Percentiles rank a stretch among this genome's conserved stretches.
Conservation (phyloP, 2,797 vertebrate genomes). For the Myiothlypis coronata region DNA sequence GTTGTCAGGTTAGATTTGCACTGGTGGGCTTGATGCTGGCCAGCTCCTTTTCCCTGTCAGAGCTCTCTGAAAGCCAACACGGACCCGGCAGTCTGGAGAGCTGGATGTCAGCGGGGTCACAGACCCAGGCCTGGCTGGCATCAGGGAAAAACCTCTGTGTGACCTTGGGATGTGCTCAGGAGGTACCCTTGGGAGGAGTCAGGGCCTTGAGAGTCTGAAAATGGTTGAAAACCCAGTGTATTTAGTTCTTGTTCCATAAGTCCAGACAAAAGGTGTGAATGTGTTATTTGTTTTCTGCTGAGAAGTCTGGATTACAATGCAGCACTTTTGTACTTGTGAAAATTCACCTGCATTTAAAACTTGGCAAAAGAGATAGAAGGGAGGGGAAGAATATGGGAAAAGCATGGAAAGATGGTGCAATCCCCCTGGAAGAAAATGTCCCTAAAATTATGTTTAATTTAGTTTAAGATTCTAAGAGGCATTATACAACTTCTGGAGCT, state of each 20-base stretch:
- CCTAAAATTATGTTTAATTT: constrained; percentile 41
- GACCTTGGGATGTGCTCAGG: neutral
- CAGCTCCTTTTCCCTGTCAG: neutral
- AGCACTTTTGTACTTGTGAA: neutral
- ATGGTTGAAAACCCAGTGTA: neutral
- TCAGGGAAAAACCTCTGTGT: neutral
- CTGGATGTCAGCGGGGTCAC: neutral
- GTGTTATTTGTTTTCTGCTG: neutral
- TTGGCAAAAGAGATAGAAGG: neutral
- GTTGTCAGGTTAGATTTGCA: neutral
- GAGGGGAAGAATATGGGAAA: neutral
- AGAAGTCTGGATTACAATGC: neutral
- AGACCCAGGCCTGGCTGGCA: neutral
- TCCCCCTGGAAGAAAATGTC: neutral
- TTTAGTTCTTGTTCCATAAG: neutral
- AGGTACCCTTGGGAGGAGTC: neutral
- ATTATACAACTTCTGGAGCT: neutral
- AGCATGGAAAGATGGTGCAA: neutral
- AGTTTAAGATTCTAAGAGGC: neutral
- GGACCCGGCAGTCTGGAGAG: neutral
- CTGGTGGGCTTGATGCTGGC: neutral
- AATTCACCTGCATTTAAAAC: neutral
- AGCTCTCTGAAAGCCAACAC: neutral
- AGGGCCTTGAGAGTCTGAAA: neutral
- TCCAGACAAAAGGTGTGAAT: neutral